Evolutionary conservation across 2,888 invertebrate species (phyloP).

Genomic region (Tethea ocularis): DNA sequence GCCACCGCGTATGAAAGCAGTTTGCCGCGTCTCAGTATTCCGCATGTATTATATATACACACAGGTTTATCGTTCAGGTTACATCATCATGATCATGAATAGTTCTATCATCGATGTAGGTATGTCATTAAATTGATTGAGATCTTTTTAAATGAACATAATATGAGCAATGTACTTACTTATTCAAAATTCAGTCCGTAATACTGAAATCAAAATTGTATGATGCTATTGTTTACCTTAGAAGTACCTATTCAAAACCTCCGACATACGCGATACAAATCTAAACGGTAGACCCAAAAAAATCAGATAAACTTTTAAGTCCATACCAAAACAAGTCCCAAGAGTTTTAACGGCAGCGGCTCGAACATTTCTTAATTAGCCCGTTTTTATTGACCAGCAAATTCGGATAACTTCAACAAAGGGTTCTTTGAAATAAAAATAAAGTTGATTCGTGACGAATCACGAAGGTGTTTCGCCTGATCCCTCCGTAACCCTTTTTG

Average conservation of each 20-base stretch:
- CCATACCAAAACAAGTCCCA: constrained; percentile 59
- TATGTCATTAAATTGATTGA: background rate
- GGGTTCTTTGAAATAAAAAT: constrained; percentile 79
- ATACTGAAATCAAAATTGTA: background rate
- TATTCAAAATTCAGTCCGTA: too few species aligned
- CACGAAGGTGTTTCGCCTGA: constrained; percentile 76
- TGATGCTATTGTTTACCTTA: background rate
- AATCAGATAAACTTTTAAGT: constrained; percentile 53
- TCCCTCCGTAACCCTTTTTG: constrained; percentile 79
- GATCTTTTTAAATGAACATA: too few species aligned
- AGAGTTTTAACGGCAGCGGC: constrained; percentile 70
- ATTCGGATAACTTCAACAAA: constrained; percentile 81
- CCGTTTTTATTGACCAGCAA: constrained; percentile 78
- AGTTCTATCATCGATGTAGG: background rate
- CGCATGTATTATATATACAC: constrained; percentile 1
- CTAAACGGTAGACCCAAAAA: constrained; percentile 54
- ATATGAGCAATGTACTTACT: too few species aligned
- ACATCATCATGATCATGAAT: background rate
- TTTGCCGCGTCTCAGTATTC: constrained; percentile 14
- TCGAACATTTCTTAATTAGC: constrained; percentile 81
- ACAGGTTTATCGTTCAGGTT: background rate
- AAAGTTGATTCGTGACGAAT: constrained; percentile 82
- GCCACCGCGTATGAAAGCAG: constrained; percentile 42
- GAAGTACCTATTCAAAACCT: constrained; percentile 18
- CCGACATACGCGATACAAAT: constrained; percentile 36